Conservation (phyloP, 92 coral and sea anemone species). For the Phenganax stokvisi region DNA sequence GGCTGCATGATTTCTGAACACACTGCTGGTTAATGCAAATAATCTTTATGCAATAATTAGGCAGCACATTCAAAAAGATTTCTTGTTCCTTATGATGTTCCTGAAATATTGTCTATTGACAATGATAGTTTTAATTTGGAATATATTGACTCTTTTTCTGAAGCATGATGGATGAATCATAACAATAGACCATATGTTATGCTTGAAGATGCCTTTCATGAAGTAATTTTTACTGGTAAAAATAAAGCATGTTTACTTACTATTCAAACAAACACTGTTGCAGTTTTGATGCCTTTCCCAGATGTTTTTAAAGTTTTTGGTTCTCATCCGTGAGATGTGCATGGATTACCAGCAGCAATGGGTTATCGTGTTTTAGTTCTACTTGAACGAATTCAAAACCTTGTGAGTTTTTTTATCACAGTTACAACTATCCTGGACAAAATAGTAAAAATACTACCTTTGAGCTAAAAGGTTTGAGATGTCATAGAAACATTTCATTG, state of each 20-base stretch:
- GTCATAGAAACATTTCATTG: background rate
- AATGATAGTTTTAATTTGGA: background rate
- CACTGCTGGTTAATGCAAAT: slow-evolving; percentile 7
- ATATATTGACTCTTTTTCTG: slow-evolving; percentile 16
- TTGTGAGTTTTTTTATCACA: background rate
- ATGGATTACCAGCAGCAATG: background rate
- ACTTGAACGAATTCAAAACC: background rate
- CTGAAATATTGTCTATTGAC: slow-evolving; percentile 16
- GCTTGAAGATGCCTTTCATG: slow-evolving; percentile 14
- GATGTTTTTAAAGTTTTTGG: slow-evolving; percentile 41
- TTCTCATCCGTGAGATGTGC: slow-evolving; percentile 34
- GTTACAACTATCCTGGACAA: background rate
- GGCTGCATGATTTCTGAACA: slow-evolving; percentile 13
- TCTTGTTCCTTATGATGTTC: slow-evolving; percentile 39
- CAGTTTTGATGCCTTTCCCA: slow-evolving; percentile 29
- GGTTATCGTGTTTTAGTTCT: background rate
- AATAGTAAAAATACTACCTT: background rate
- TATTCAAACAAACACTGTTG: slow-evolving; percentile 1
- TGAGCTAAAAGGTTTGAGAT: background rate
- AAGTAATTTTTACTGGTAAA: slow-evolving; percentile 13
- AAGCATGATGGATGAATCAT: background rate
- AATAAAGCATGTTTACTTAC: slow-evolving; percentile 32
- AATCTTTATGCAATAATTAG: slow-evolving; percentile 13
- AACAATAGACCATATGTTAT: slow-evolving; percentile 19
- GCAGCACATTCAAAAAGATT: slow-evolving; percentile 25